Evolutionary conservation across 2,888 invertebrate species (phyloP).

Genomic region (Calliopum simillimum): DNA sequence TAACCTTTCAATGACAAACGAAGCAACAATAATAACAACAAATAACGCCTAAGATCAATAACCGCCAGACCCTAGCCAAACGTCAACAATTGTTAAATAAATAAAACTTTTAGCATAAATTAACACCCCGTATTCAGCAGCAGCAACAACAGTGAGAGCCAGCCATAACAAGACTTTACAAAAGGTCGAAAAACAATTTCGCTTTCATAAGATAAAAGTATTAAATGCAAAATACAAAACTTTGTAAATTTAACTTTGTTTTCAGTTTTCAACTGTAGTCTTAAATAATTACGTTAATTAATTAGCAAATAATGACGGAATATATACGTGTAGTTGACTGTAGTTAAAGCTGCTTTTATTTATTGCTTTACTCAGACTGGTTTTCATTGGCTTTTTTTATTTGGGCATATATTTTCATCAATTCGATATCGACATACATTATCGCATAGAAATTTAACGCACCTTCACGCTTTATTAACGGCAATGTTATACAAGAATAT

Average conservation of each 20-base stretch:
- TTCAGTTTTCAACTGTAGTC: no score
- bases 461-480: no score
- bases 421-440: no score
- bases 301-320: slow-evolving; percentile 24
- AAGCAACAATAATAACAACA: not conserved
- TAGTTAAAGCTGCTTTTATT: not conserved
- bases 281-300: slow-evolving; percentile 22
- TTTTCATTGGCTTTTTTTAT: not conserved
- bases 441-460: no score
- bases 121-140: slow-evolving; percentile 41
- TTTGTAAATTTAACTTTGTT: no score
- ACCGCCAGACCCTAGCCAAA: slow-evolving; percentile 31
- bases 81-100: slow-evolving; percentile 43
- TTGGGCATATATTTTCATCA: no score
- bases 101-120: slow-evolving; percentile 45
- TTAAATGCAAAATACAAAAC: no score
- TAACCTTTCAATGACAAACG: no score
- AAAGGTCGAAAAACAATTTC: slow-evolving; percentile 33
- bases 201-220: slow-evolving; percentile 17
- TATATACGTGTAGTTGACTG: not conserved
- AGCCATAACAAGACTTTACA: not conserved
- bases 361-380: not conserved
- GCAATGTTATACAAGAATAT: no score
- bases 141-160: slow-evolving; percentile 6
- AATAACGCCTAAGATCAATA: slow-evolving; percentile 39